phyloP scores from a whole-genome alignment of 2,888 invertebrate genomes.

The Iphiclides podalirius region DNA sequence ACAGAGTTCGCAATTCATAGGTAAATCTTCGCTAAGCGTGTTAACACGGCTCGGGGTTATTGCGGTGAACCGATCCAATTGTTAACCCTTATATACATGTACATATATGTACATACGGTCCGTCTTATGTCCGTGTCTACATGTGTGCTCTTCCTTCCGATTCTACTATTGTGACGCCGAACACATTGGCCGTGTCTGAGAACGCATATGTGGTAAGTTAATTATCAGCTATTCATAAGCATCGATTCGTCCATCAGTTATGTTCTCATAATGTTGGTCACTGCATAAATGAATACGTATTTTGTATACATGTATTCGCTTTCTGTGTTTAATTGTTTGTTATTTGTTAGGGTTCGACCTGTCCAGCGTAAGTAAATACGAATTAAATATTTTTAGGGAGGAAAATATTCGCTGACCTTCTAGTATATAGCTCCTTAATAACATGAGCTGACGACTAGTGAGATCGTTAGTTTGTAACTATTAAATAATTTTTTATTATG shows the following conservation, averaged over 20 bases:
- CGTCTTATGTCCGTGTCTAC: constrained; percentile 29
- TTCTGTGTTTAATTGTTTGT: not conserved
- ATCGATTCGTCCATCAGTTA: constrained; percentile 13
- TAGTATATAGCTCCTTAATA: too few relatives aligned
- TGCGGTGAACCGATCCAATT: constrained; percentile 60
- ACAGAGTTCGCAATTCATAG: constrained; percentile 67
- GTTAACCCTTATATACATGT: constrained; percentile 28
- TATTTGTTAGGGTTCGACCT: not conserved
- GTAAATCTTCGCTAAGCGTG: constrained; percentile 70
- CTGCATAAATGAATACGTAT: constrained; percentile 1
- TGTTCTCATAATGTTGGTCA: constrained; percentile 3
- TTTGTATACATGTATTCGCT: not conserved
- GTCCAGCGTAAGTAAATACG: too few relatives aligned
- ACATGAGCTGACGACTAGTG: too few relatives aligned
- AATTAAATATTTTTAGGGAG: too few relatives aligned
- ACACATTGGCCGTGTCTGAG: constrained; percentile 11
- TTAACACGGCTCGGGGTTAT: constrained; percentile 69
- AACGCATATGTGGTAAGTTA: constrained; percentile 18
- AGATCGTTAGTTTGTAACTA: too few relatives aligned
- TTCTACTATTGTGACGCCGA: constrained; percentile 30
- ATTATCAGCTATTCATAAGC: constrained; percentile 22
- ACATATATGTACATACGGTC: constrained; percentile 31
- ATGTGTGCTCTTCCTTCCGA: constrained; percentile 26
- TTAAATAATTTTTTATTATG: too few relatives aligned
- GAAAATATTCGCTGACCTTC: too few relatives aligned